Evolutionary conservation across 2,888 invertebrate species (phyloP), one percentile per base, ranked within the genome.

Genomic region (Geotrupes spiniger): DNA sequence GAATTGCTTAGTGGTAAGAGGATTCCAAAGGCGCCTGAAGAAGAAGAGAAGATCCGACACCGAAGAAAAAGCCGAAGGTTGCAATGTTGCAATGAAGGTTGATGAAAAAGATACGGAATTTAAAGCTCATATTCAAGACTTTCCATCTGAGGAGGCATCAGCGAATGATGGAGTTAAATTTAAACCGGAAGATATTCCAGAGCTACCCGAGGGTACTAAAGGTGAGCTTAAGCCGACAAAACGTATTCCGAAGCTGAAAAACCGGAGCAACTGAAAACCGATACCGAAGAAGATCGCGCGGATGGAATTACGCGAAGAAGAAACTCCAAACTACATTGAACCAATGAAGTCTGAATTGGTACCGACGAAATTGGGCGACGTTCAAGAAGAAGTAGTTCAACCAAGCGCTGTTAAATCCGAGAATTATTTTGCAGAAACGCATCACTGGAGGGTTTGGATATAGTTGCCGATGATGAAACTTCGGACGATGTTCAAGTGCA

Each of bases 401-500:
- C 56, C 64, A 45, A 53, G 65, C 48, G 61, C 64, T 51, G 53
- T 72, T 66, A 64, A 73, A 61, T 76, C 77, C 42, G 74, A 76
- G 63, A 66, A 74, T 81, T 15, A 78, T 82, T 40, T 78, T 80
- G 11, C 77, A 79, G 61, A 80, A 79, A 63, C 74, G 80, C 44
- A 64, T 73, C 2, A 76, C 77, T 14, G 77, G 78, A 62, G 75
- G 73, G 31, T n/a, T 65, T 76, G 12, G 78, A 78, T 48, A 78
- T 75, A 59, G 56, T 78, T 38, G 71, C 78, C 26, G 77, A 78
- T 33, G 78, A 80, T 58, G 71, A 75, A 52, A 59, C 78, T 1
- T 73, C 74, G 16, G 78, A 79, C 65, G 69, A 71, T 52, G 63
- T 66, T 28, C 60, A 67, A 46, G 60, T 63, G 29, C 72, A 74